A percentile compares a stretch with the other conserved stretches of the same genome.
Evolutionary conservation across 2,888 invertebrate genomes (phyloP).

Genomic region (Folsomia candida): DNA sequence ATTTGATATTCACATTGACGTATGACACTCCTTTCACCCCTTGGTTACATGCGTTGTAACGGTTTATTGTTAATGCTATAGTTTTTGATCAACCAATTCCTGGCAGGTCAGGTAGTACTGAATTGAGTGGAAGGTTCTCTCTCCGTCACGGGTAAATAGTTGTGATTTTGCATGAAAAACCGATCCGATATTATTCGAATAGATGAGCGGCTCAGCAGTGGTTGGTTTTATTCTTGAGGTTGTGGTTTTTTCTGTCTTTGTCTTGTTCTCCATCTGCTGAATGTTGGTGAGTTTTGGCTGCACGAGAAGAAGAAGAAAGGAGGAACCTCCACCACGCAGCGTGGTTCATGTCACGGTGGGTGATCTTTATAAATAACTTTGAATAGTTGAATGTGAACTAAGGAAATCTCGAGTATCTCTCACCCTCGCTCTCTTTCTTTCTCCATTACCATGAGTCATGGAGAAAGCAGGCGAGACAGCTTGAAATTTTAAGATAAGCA

Average conservation of each 20-base stretch:
- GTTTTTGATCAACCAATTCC: too few relatives aligned
- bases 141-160: slow-evolving; percentile 6
- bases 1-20: too few relatives aligned
- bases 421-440: too few relatives aligned
- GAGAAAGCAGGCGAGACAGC: too few relatives aligned
- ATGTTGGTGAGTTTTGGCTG: neutral
- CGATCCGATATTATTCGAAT: neutral
- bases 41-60: too few relatives aligned
- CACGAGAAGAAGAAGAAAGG: neutral
- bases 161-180: slow-evolving; percentile 10
- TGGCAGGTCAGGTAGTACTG: too few relatives aligned
- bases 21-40: too few relatives aligned
- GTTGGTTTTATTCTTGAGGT: neutral
- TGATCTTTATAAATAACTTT: neutral
- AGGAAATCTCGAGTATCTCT: too few relatives aligned
- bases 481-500: too few relatives aligned
- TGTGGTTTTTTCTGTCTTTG: neutral
- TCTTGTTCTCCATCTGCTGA: neutral
- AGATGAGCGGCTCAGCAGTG: neutral
- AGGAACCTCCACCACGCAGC: too few relatives aligned
- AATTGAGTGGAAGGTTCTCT: too few relatives aligned
- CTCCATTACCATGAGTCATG: neutral
- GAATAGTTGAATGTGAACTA: neutral
- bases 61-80: too few relatives aligned
- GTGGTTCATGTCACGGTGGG: neutral